phyloP scores from a whole-genome alignment of 2,797 vertebrate genomes.

The Salmo trutta region DNA sequence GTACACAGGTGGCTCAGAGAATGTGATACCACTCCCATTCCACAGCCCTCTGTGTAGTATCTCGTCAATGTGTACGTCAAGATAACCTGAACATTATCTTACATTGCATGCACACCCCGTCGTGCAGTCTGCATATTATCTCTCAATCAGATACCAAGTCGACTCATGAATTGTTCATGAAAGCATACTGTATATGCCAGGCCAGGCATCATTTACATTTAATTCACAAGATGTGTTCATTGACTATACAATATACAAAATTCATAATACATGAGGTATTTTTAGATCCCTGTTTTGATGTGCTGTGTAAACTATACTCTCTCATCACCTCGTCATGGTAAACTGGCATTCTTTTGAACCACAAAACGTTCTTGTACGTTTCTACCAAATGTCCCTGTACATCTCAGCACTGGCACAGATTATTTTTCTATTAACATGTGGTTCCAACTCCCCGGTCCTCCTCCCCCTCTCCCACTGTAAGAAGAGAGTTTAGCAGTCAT shows the following conservation, averaged over 20 bases:
- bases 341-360: background rate
- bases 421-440: background rate
- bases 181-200: background rate
- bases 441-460: too few relatives aligned
- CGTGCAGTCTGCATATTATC: background rate
- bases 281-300: background rate
- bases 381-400: too few relatives aligned
- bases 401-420: background rate
- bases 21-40: background rate
- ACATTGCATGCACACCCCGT: background rate
- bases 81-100: conserved; percentile 1
- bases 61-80: background rate
- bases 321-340: background rate
- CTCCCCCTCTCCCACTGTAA: background rate
- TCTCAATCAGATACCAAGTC: conserved; percentile 1
- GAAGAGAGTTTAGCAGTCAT: background rate
- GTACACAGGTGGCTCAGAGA: background rate
- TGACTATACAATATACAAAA: background rate
- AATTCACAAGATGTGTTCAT: background rate
- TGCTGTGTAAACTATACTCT: background rate
- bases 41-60: background rate
- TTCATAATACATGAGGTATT: background rate
- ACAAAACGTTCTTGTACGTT: background rate
- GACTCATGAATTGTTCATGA: conserved; percentile 3
- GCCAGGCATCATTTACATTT: background rate